phyloP scores from a whole-genome alignment of 2,888 invertebrate genomes.

The Aplocera efformata region DNA sequence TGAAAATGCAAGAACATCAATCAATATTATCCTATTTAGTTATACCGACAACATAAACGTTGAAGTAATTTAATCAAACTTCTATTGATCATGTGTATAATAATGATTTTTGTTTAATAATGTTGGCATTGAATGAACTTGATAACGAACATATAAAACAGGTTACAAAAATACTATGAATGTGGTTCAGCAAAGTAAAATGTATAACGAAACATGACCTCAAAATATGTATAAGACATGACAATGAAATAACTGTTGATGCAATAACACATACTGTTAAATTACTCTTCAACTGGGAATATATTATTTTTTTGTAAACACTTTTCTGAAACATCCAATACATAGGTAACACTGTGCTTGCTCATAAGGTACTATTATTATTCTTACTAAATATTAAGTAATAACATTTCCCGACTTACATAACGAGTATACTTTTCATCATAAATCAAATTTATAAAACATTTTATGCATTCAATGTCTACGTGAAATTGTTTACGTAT shows the following conservation, averaged over 20 bases:
- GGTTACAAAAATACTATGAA: too few relatives aligned
- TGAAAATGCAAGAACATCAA: background rate
- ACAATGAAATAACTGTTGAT: too few relatives aligned
- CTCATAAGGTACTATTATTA: too few relatives aligned
- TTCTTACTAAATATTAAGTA: conserved; percentile 21
- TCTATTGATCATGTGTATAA: too few relatives aligned
- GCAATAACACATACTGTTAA: background rate
- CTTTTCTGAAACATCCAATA: too few relatives aligned
- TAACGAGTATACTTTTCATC: conserved; percentile 10
- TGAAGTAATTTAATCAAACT: too few relatives aligned
- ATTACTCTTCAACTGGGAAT: background rate
- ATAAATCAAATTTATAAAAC: conserved; percentile 4
- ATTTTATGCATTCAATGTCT: conserved; percentile 6
- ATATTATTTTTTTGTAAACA: too few relatives aligned
- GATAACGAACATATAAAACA: background rate
- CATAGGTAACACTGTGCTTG: too few relatives aligned
- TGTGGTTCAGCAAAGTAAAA: too few relatives aligned
- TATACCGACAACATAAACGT: too few relatives aligned
- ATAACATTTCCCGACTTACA: conserved; percentile 16
- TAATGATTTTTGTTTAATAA: too few relatives aligned
- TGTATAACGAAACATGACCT: background rate
- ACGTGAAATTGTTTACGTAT: background rate
- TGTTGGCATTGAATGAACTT: background rate
- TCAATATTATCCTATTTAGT: too few relatives aligned
- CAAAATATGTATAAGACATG: background rate